A percentile compares a stretch with the other conserved stretches of the same genome.
These are phyloP conservation scores for Cynodonichthys magdalenae DNA, from an alignment of 2,797 vertebrate species.

Conservation along the genomic window DNA sequence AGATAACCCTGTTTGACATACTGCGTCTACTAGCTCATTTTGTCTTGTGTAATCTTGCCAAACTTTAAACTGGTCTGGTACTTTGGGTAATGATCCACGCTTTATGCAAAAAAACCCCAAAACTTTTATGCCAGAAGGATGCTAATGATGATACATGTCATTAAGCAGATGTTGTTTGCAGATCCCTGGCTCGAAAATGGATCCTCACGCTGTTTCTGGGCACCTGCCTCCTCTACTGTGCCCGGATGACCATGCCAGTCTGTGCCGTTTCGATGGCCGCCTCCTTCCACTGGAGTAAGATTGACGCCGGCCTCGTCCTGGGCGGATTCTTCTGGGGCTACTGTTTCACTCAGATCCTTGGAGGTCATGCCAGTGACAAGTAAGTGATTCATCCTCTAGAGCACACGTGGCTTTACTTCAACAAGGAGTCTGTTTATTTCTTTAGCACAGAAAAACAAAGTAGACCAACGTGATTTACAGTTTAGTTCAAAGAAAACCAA, in stretches of 20 bases:
- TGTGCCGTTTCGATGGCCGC: slow-evolving; percentile 84
- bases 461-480: too few relatives aligned
- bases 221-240: slow-evolving; percentile 89
- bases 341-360: slow-evolving; percentile 90
- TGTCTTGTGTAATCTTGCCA: background rate
- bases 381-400: slow-evolving; percentile 33
- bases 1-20: background rate
- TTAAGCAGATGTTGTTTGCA: slow-evolving; percentile 20
- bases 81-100: background rate
- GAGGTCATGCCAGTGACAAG: slow-evolving; percentile 89
- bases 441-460: background rate
- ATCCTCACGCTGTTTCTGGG: slow-evolving; percentile 83
- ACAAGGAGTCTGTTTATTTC: background rate
- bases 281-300: slow-evolving; percentile 89
- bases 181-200: slow-evolving; percentile 79
- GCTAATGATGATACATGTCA: background rate
- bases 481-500: too few relatives aligned
- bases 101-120: background rate
- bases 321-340: slow-evolving; percentile 96
- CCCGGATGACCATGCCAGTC: slow-evolving; percentile 86
- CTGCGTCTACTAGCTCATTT: background rate
- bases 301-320: slow-evolving; percentile 85
- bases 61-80: background rate
- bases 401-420: background rate
- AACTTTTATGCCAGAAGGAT: background rate